A percentile compares a stretch with the other conserved stretches of the same genome.
Conservation (phyloP, 1,140 invertebrate genomes). For the Magallana ariakensis region DNA sequence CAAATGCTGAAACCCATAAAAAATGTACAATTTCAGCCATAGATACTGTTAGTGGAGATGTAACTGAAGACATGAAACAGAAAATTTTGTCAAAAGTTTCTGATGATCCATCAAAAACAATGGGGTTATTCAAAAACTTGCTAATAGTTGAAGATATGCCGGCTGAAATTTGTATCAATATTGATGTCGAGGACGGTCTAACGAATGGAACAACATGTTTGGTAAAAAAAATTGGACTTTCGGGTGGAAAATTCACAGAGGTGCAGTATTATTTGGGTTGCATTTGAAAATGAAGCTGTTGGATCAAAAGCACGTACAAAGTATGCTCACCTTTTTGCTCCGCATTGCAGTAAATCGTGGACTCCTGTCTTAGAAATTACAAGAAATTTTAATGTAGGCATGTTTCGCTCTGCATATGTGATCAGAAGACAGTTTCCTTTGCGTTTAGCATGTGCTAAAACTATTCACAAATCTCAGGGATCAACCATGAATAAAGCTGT, state of each 20-base stretch:
- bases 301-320: constrained; percentile 38
- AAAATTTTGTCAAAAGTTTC: constrained; percentile 40
- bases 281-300: constrained; percentile 47
- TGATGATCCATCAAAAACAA: background rate
- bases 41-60: constrained; percentile 46
- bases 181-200: constrained; percentile 55
- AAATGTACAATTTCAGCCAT: constrained; percentile 26
- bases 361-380: too few species aligned
- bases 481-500: too few species aligned
- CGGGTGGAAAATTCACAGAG: background rate
- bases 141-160: constrained; percentile 46
- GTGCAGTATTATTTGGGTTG: constrained; percentile 56
- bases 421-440: too few species aligned
- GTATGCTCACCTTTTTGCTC: constrained; percentile 53
- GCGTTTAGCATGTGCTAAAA: too few species aligned
- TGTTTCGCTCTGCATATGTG: too few species aligned
- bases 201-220: constrained; percentile 58
- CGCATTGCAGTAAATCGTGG: too few species aligned
- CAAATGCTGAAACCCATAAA: constrained; percentile 16
- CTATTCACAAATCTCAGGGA: too few species aligned
- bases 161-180: constrained; percentile 43
- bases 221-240: constrained; percentile 51
- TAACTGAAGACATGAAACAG: constrained; percentile 28
- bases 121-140: constrained; percentile 6
- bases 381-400: background rate